Conservation (phyloP, 35 echinoderm and acorn worm genomes). For the Apostichopus parvimensis region DNA sequence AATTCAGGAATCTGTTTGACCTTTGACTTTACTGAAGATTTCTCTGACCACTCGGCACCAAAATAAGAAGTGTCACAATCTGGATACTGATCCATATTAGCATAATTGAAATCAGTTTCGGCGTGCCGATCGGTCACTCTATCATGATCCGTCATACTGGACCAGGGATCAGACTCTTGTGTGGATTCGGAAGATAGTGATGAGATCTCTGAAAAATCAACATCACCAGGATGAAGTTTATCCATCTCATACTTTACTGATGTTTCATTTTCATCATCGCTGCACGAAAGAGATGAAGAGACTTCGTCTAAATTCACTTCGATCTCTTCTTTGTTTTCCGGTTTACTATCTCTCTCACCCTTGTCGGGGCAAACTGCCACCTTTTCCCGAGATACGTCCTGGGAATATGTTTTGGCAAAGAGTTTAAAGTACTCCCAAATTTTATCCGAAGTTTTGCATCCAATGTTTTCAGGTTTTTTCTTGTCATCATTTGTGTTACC, state of each 20-base stretch:
- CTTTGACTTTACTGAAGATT: not conserved
- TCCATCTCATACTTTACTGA: no score
- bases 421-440: constrained; percentile 38
- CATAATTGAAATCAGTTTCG: not conserved
- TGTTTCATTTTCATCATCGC: not conserved
- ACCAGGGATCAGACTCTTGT: not conserved
- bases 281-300: not conserved
- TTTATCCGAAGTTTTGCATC: constrained; percentile 10
- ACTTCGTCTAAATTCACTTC: not conserved
- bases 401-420: not conserved
- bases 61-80: not conserved
- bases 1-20: not conserved
- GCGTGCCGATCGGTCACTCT: not conserved
- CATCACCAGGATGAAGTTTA: no score
- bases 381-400: not conserved
- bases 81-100: not conserved
- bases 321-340: not conserved
- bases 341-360: not conserved
- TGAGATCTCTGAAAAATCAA: not conserved
- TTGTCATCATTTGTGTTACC: no score
- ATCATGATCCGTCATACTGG: not conserved
- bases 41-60: not conserved
- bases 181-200: not conserved
- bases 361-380: not conserved
- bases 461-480: no score